Conservation (phyloP, 2,797 vertebrate genomes). For the Acanthis flammea region DNA sequence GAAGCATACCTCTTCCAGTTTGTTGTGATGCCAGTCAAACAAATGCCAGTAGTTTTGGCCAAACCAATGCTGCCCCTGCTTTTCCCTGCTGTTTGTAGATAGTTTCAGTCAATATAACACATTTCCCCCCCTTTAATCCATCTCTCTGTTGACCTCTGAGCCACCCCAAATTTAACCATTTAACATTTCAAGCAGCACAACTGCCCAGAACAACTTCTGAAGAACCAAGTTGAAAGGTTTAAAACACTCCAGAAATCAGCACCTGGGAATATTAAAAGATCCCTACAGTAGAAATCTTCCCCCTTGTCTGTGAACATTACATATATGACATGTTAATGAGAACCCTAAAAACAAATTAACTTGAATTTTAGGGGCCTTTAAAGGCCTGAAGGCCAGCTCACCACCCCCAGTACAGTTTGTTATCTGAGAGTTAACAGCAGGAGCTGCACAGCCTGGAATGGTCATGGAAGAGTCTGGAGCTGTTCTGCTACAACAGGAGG, state of each 20-base stretch:
- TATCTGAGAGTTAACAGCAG: background rate
- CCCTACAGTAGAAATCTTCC: background rate
- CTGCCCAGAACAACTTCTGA: background rate
- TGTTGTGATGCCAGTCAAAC: background rate
- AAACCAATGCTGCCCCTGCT: background rate
- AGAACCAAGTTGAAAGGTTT: background rate
- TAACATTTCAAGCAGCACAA: background rate
- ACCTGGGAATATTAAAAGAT: background rate
- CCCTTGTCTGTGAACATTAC: background rate
- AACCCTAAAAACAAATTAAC: conserved; percentile 19
- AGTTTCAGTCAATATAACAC: background rate
- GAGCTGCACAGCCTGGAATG: background rate
- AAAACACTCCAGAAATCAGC: background rate
- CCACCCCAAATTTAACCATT: background rate
- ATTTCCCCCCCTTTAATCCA: background rate
- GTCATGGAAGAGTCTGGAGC: conserved; percentile 38
- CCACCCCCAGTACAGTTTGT: background rate
- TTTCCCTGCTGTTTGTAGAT: background rate
- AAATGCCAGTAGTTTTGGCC: background rate
- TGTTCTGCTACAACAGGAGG: conserved; percentile 38
- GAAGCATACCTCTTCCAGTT: background rate
- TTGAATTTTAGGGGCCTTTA: background rate
- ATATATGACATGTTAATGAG: background rate
- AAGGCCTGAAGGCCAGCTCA: background rate
- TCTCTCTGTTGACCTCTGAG: background rate